Conservation (phyloP, 2,888 invertebrate species). For the Linnaemya vulpina region DNA sequence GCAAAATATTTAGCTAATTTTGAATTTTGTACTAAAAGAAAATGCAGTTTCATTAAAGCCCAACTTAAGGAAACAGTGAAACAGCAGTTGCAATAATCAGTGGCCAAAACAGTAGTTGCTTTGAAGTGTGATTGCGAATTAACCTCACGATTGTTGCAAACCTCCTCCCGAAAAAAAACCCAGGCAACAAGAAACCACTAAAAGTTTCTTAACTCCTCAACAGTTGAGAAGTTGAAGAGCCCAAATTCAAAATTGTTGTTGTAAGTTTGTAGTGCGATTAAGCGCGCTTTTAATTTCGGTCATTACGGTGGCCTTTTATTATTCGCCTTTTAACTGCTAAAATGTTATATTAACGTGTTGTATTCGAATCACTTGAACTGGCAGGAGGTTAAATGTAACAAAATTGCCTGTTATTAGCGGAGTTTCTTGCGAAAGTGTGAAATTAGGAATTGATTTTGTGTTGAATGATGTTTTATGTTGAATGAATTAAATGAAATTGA, state of each 20-base stretch:
- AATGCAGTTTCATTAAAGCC: background rate
- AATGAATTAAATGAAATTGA: background rate
- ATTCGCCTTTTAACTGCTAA: conserved; percentile 36
- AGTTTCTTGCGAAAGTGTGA: conserved; percentile 42
- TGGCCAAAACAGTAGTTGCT: conserved; percentile 62
- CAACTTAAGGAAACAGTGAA: background rate
- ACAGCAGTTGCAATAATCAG: conserved; percentile 39
- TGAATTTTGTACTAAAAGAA: conserved; percentile 37
- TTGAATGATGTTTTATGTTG: background rate
- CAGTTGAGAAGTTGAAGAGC: conserved; percentile 21
- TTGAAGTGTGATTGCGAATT: conserved; percentile 62
- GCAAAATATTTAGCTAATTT: conserved; percentile 12
- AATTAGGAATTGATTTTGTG: background rate
- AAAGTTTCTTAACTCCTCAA: conserved; percentile 7
- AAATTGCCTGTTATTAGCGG: background rate
- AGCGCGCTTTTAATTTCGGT: conserved; percentile 59
- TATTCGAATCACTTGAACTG: conserved; percentile 1
- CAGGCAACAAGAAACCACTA: conserved; percentile 1
- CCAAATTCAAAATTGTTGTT: conserved; percentile 16
- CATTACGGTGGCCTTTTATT: conserved; percentile 42
- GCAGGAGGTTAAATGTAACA: conserved; percentile 21
- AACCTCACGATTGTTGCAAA: conserved; percentile 64
- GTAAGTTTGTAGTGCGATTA: conserved; percentile 28
- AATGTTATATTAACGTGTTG: conserved; percentile 7
- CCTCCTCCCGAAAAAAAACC: background rate